Evolutionary conservation across 2,797 vertebrate genomes (phyloP).

Genomic region (Hozukius guyotensis): DNA sequence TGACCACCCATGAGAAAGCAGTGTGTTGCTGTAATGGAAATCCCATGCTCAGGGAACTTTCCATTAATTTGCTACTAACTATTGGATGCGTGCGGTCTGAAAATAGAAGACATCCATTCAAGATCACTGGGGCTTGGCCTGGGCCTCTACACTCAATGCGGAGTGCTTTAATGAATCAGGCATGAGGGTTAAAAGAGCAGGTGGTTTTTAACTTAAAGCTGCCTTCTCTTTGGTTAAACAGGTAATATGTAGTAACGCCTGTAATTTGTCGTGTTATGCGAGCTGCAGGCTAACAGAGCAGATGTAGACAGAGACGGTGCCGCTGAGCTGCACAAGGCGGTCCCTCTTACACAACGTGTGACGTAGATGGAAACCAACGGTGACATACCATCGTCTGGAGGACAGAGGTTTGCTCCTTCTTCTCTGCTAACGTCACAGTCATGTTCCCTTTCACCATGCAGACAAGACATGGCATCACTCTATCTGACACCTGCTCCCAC

Average conservation of each 20-base stretch:
- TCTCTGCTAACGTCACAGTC: slow-evolving; percentile 30
- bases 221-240: not conserved
- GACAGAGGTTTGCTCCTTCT: slow-evolving; percentile 44
- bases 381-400: slow-evolving; percentile 61
- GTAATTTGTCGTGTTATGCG: not conserved
- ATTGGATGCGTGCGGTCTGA: slow-evolving; percentile 53
- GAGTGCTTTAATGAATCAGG: slow-evolving; percentile 12
- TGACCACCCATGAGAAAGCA: slow-evolving; percentile 27
- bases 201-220: not conserved
- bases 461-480: slow-evolving; percentile 40
- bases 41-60: slow-evolving; percentile 55
- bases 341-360: slow-evolving; percentile 48
- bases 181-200: slow-evolving; percentile 14
- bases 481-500: slow-evolving; percentile 22
- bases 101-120: slow-evolving; percentile 63
- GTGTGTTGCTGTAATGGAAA: slow-evolving; percentile 58
- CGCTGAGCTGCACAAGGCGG: not conserved
- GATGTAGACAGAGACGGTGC: slow-evolving; percentile 21
- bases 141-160: slow-evolving; percentile 4
- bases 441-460: not conserved
- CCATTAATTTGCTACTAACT: slow-evolving; percentile 56
- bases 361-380: slow-evolving; percentile 66
- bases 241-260: slow-evolving; percentile 18
- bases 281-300: slow-evolving; percentile 10
- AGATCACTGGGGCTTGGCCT: slow-evolving; percentile 48